Evolutionary conservation across 2,797 vertebrate genomes (phyloP), one percentile per base, ranked within the genome.

Genomic region (Moxostoma hubbsi): DNA sequence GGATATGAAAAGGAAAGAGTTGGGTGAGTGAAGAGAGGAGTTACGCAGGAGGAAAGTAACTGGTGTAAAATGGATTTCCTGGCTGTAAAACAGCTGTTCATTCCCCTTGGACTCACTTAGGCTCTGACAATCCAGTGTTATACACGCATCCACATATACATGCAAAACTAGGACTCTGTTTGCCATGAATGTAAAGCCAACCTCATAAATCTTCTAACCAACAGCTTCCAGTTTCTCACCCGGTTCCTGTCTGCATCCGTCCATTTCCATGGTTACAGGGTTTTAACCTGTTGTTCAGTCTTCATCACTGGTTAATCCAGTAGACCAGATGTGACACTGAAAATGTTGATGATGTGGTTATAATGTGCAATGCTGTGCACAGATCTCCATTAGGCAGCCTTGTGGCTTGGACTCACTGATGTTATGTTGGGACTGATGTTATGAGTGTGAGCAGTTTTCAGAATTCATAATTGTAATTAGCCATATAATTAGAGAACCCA

Each of bases 31-130:
- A 71, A 73, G 75, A 63, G 59, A 59, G 68, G 65, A 79, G 66
- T 57, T 61, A 64, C 13, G 73, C 64, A 46, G 83, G 72, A 85
- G 83, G 73, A 84, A 83, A 81, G 79, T 75, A 36, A 73, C 49
- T 46, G 69, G 72, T 89, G 87, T 80, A 84, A 86, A 83, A 46
- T 63, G 64, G 86, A 82, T 86, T 89, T 90, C 82, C 86, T 88
- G 85, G 87, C 83, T 75, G 73, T 79, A 72, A 81, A 63, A 77
- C 87, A 85, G 86, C 87, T 83, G 88, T 83, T 18, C 5, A 70
- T n/a, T 87, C 87, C 86, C 85, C 72, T 9, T 88, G 86, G 89
- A 85, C 88, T 90, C 89, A 85, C 91, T 91, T 89, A 55, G 67
- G 59, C 71, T 68, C 82, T 75, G 82, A 81, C 81, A 81, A 81